Conservation (phyloP, 2,888 invertebrate genomes). For the Caenorhabditis angaria region DNA sequence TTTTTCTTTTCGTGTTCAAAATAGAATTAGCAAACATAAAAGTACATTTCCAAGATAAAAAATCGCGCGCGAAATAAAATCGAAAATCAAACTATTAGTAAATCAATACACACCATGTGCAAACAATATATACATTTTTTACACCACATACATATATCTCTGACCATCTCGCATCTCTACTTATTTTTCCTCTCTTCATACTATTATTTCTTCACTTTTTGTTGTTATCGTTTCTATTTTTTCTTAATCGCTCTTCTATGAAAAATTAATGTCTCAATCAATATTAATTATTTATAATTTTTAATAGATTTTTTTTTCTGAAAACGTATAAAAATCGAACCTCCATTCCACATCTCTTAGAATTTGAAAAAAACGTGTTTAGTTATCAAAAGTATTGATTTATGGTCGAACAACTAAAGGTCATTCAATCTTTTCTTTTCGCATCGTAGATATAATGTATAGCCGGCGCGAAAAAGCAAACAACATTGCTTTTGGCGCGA, state of each 20-base stretch:
- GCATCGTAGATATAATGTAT: background rate
- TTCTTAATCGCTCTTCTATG: background rate
- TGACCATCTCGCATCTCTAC: background rate
- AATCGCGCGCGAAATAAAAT: too few relatives aligned
- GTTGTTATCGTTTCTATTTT: background rate
- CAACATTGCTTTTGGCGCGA: background rate
- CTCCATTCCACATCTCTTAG: too few relatives aligned
- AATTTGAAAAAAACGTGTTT: background rate
- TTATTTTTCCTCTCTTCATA: background rate
- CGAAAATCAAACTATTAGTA: background rate
- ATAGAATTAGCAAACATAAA: too few relatives aligned
- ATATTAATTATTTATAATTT: background rate
- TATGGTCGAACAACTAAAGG: conserved; percentile 1
- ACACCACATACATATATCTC: background rate
- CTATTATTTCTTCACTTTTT: background rate
- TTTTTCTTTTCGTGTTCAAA: too few relatives aligned
- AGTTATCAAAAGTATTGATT: background rate
- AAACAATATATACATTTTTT: too few relatives aligned
- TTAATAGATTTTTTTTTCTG: background rate
- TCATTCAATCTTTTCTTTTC: conserved; percentile 15
- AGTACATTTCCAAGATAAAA: too few relatives aligned
- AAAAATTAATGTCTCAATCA: conserved; percentile 4
- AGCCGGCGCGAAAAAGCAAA: conserved; percentile 1
- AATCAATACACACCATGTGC: background rate
- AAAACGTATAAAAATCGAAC: too few relatives aligned